These are phyloP conservation scores for Ceratoteleas bidentatus DNA, from an alignment of 1,140 invertebrate genomes.

Conservation along the genomic window DNA sequence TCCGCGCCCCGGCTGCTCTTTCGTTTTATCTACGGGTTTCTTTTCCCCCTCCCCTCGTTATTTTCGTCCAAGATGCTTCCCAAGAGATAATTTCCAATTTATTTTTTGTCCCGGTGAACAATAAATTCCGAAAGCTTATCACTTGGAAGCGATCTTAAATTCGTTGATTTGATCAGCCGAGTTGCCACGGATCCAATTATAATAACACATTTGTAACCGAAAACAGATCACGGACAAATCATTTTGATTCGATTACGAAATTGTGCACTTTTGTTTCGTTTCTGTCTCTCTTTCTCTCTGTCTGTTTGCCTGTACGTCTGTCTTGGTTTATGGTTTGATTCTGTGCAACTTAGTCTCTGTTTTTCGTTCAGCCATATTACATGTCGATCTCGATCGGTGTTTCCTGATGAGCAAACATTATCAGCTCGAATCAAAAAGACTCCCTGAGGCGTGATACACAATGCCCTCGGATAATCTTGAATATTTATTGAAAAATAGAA, in stretches of 20 bases:
- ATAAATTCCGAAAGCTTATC: constrained; percentile 56
- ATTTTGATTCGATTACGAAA: constrained; percentile 19
- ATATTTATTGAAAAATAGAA: constrained; percentile 57
- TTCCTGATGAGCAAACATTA: constrained; percentile 55
- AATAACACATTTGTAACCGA: constrained; percentile 33
- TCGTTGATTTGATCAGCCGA: constrained; percentile 41
- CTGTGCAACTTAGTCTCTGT: background rate
- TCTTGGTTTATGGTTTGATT: constrained; percentile 2
- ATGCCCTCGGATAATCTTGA: constrained; percentile 39
- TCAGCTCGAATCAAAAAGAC: constrained; percentile 53
- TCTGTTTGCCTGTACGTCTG: background rate
- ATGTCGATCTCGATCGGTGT: constrained; percentile 41
- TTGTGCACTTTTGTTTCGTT: constrained; percentile 15
- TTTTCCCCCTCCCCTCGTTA: background rate
- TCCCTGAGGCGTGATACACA: constrained; percentile 46
- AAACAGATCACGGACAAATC: constrained; percentile 38
- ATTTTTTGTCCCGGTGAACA: constrained; percentile 44
- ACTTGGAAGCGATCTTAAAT: constrained; percentile 47
- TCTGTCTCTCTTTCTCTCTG: background rate
- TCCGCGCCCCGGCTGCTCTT: background rate
- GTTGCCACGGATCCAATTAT: constrained; percentile 38
- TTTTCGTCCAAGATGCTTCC: constrained; percentile 33
- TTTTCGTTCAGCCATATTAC: constrained; percentile 20
- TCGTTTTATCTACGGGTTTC: background rate
- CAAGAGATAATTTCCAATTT: constrained; percentile 59